Evolutionary conservation across 2,113 vertebrate species (phyloP).

Genomic region (Herpailurus yagouaroundi): DNA sequence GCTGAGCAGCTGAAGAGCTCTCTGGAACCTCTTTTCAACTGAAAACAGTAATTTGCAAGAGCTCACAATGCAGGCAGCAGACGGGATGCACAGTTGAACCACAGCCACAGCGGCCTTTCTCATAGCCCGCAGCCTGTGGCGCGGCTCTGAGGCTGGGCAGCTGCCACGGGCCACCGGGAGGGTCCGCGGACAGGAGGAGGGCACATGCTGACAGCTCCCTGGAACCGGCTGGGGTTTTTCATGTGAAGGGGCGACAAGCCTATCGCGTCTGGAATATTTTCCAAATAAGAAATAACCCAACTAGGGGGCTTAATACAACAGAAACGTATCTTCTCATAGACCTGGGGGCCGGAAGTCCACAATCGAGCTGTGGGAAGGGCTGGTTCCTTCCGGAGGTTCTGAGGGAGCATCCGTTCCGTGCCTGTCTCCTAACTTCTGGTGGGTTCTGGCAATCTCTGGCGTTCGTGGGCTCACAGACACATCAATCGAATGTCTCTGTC

Average conservation of each 20-base stretch:
- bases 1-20: slow-evolving; percentile 29
- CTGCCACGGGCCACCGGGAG: background rate
- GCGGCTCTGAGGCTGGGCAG: background rate
- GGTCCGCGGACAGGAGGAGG: background rate
- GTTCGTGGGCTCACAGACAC: background rate
- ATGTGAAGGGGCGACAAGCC: background rate
- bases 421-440: background rate
- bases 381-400: background rate
- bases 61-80: background rate
- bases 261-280: too few species aligned
- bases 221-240: background rate
- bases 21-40: slow-evolving; percentile 32
- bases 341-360: background rate
- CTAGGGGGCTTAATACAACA: background rate
- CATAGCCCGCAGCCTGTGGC: background rate
- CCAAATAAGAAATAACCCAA: background rate
- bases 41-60: slow-evolving; percentile 49
- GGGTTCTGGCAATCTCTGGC: background rate
- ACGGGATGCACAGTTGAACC: background rate
- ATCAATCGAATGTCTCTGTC: too few species aligned
- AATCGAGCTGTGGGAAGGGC: background rate
- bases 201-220: background rate
- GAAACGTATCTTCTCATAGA: background rate
- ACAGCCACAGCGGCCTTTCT: background rate
- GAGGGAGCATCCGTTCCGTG: accelerated